Evolutionary conservation across 2,888 invertebrate species (phyloP).

Genomic region (Cosmia trapezina): DNA sequence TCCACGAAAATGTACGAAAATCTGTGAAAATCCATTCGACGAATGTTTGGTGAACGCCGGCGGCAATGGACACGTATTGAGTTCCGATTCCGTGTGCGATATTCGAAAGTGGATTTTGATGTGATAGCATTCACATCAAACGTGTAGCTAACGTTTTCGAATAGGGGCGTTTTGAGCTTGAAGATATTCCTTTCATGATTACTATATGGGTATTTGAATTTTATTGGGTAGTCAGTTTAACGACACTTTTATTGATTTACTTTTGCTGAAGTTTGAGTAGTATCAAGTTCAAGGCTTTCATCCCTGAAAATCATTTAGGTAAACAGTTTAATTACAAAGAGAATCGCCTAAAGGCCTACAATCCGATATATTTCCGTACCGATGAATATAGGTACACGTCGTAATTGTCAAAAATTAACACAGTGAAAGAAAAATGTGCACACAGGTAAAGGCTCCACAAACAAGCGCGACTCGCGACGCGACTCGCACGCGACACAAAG

Average conservation of each 20-base stretch:
- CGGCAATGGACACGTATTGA: constrained; percentile 51
- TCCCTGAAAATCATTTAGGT: not conserved
- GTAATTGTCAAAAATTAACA: not conserved
- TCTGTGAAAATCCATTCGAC: constrained; percentile 43
- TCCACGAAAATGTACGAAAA: constrained; percentile 40
- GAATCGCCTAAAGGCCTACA: not conserved
- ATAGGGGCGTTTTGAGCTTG: constrained; percentile 25
- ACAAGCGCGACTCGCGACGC: too few relatives aligned
- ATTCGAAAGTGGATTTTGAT: constrained; percentile 51
- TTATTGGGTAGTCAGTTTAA: not conserved
- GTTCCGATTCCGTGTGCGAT: constrained; percentile 36
- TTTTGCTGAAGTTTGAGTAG: not conserved
- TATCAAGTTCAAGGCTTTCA: not conserved
- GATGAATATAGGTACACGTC: not conserved
- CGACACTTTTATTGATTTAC: not conserved
- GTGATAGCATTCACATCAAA: constrained; percentile 52
- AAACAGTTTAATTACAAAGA: not conserved
- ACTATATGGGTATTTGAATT: constrained; percentile 16
- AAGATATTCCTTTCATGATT: constrained; percentile 8
- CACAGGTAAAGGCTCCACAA: not conserved
- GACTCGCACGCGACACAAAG: too few relatives aligned
- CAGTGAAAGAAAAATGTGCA: not conserved
- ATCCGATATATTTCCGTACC: not conserved
- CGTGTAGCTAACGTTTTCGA: constrained; percentile 24
- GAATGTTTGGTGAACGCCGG: constrained; percentile 40